These are phyloP conservation scores for Alexandromys oeconomus DNA, from an alignment of 2,797 vertebrate species.

Conservation along the genomic window DNA sequence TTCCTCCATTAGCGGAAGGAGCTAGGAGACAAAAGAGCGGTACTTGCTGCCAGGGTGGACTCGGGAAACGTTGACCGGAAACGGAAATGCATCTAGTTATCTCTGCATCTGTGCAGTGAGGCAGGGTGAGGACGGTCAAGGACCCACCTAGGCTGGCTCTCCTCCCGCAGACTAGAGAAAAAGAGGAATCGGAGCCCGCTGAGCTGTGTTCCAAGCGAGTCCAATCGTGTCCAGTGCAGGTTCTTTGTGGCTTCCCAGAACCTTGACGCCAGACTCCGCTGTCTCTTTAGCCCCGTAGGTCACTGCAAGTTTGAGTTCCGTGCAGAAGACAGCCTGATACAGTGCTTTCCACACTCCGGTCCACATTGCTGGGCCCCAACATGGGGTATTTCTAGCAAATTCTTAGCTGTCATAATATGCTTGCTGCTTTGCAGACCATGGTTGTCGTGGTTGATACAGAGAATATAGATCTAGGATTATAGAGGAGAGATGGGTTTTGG, in stretches of 20 bases:
- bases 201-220: neutral
- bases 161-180: neutral
- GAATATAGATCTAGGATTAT: neutral
- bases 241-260: neutral
- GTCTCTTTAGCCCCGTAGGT: neutral
- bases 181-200: neutral
- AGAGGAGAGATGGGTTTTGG: neutral
- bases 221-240: neutral
- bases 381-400: neutral
- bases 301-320: neutral
- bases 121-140: neutral
- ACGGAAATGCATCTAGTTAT: neutral
- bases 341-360: neutral
- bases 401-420: neutral
- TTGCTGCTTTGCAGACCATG: neutral
- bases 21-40: neutral
- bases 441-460: neutral
- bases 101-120: neutral
- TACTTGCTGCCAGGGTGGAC: neutral
- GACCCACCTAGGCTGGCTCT: neutral
- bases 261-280: neutral
- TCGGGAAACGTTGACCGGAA: neutral
- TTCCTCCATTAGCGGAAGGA: constrained; percentile 21
- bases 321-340: neutral
- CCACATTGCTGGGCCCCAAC: neutral